phyloP scores from a whole-genome alignment of 2,888 invertebrate genomes.

The Darwinula stevensoni region DNA sequence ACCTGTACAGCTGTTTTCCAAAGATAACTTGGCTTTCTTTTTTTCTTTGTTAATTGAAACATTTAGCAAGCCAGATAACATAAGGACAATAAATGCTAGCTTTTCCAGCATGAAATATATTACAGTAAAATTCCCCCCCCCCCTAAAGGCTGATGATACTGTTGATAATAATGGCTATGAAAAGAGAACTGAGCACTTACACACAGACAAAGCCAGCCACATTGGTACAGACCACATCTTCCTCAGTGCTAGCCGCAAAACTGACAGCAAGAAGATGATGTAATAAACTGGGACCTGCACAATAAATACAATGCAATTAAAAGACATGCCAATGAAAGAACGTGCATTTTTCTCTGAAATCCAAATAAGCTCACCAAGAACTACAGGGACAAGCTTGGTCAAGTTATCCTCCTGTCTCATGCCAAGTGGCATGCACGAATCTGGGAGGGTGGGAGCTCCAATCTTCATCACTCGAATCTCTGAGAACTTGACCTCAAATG shows the following conservation, averaged over 20 bases:
- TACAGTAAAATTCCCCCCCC: too few relatives aligned
- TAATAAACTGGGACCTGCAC: constrained; percentile 27
- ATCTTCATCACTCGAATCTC: constrained; percentile 67
- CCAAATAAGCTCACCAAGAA: constrained; percentile 29
- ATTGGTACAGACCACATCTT: constrained; percentile 60
- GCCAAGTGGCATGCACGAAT: constrained; percentile 84
- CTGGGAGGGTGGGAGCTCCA: constrained; percentile 70
- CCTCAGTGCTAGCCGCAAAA: constrained; percentile 43
- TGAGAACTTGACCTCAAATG: constrained; percentile 67
- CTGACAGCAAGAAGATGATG: constrained; percentile 72
- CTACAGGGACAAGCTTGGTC: constrained; percentile 54
- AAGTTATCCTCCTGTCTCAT: constrained; percentile 74
- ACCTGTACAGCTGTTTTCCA: too few relatives aligned
- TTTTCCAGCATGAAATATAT: too few relatives aligned
- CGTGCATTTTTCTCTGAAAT: constrained; percentile 3
- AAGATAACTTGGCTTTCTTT: too few relatives aligned
- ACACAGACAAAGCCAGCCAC: constrained; percentile 71
- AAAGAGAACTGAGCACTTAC: constrained; percentile 25
- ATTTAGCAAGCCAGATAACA: too few relatives aligned
- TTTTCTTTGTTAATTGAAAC: too few relatives aligned
- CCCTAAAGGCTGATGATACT: background rate
- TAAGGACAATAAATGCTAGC: too few relatives aligned
- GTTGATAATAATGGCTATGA: background rate
- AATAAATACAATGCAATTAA: constrained; percentile 5
- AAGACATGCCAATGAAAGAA: background rate